Evolutionary conservation across 1,140 invertebrate species (phyloP), one percentile per base, ranked within the genome.

Genomic region (Megalopta genalis): DNA sequence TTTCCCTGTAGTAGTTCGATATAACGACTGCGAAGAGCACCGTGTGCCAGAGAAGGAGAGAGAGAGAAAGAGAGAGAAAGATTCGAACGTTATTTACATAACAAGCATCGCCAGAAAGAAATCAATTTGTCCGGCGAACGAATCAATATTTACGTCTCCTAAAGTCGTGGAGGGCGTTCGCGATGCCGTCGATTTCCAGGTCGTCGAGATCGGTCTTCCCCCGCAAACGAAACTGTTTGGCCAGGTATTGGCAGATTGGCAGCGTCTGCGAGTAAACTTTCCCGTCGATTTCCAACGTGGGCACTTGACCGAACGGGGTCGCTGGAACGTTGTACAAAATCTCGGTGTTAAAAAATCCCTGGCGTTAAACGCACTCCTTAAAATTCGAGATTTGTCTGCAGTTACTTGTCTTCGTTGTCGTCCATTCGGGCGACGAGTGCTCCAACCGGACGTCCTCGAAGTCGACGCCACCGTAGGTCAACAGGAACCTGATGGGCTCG

Each of bases 401-500:
- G 88, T 82, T 89, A 93, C 93, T 84, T 62, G 90, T 77, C 81
- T 93, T 94, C n/a, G 88, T 32, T 16, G 88, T 87, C 12, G 85
- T 86, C 93, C 93, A 94, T 37, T 93, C 90, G 3, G 92, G 90
- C 4, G 86, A 87, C n/a, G 73, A 72, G 63, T 57, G 46, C 0
- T 32, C 25, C 12, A 94, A 78, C 16, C 94, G 91, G 25, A 92
- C 83, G 86, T 96, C 95, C 80, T 95, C 94, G 87, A 94, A 96
- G 3, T 93, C 89, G 4, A 94, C 89, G 23, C 93, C 94, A 7
- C 93, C 92, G 81, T 95, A 95, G 9, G 90, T 91, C 7, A 96
- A 87, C 7, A 96, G 81, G 46, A 93, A 94, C 10, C 95, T 91
- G 25, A 95, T 92, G 0, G 95, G 91, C 83, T 96, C 95, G 14